Base-by-base conservation (phyloP, 2,113 vertebrate genomes). In the Scomber scombrus region DNA sequence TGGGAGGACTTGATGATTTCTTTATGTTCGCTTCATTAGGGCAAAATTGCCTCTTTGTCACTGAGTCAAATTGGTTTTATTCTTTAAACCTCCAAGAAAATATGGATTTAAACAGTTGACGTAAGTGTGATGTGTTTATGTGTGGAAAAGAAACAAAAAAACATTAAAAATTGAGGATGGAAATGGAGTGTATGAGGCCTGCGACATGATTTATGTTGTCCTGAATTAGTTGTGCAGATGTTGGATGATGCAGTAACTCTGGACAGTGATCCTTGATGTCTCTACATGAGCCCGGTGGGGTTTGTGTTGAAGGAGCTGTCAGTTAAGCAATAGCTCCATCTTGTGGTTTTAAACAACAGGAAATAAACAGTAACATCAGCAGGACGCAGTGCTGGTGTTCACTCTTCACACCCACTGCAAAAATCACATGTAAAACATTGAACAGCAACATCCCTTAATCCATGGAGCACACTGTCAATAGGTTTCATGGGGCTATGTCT, bases 321-420 rank as follows among this genome's bases (percentile, higher is more conserved):
- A 26, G 74, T 80, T 88, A 51, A 71, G 19, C 84, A 66, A 50
- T 2, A 61, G 7, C 26, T 18, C 84, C 89, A 88, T 65, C 91
- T 89, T 66, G 71, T 85, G 87, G 78, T 0, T 0, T 4, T 6
- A 23, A 15, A 19, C 3, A 23, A 11, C 43, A 57, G 23, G 23
- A 31, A 58, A n/a, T n/a, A 58, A 5, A 54, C 6, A n/a, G 19
- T 29, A 64, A 8, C 60, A 14, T 47, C 10, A 26, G 16, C 26
- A 62, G n/a, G 34, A 40, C 34, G 6, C 9, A 40, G 7, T 9
- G 9, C 6, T 10, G 34, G 7, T 40, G 34, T 40, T 40, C 34
- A 40, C 34, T 26, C 2, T 26, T 26, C 23, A 26, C 23, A 26
- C 23, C 2, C 34, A 40, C 5, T 40, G 34, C 23, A 40, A 40